These are phyloP conservation scores for Ancistrus triradiatus DNA, from an alignment of 2,113 vertebrate species.

Conservation along the genomic window DNA sequence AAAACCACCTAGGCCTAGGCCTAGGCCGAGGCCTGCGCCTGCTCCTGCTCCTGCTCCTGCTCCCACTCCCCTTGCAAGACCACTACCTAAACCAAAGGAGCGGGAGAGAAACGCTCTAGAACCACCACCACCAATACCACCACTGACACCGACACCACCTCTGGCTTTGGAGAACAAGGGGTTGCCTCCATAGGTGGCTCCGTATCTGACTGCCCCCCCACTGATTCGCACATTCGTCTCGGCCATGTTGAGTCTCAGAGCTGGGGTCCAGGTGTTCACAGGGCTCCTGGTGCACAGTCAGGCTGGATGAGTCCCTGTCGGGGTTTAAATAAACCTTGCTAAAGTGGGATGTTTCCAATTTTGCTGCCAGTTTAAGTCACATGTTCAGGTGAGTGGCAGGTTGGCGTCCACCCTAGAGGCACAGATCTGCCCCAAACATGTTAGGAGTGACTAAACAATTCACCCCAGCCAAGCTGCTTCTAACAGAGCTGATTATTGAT, in stretches of 20 bases:
- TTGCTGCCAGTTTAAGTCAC: slow-evolving; percentile 17
- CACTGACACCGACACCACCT: slow-evolving; percentile 18
- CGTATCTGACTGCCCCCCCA: slow-evolving; percentile 56
- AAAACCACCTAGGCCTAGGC: neutral
- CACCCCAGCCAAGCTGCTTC: slow-evolving; percentile 8
- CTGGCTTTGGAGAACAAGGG: slow-evolving; percentile 43
- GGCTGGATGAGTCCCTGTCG: neutral
- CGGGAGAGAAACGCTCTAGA: slow-evolving; percentile 25
- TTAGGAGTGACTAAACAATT: slow-evolving; percentile 25
- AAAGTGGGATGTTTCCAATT: slow-evolving; percentile 16
- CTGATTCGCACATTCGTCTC: slow-evolving; percentile 48
- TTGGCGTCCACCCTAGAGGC: slow-evolving; percentile 48
- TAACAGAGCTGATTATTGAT: neutral
- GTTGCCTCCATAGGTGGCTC: slow-evolving; percentile 59
- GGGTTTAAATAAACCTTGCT: slow-evolving; percentile 45
- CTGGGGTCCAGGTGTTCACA: slow-evolving; percentile 41
- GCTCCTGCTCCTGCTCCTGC: slow-evolving; percentile 22
- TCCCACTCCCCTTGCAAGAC: slow-evolving; percentile 18
- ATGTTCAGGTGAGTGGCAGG: slow-evolving; percentile 13
- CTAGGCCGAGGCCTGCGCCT: slow-evolving; percentile 25
- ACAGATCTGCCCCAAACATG: slow-evolving; percentile 32
- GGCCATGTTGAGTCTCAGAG: slow-evolving; percentile 44
- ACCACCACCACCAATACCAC: slow-evolving; percentile 27
- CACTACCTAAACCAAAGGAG: slow-evolving; percentile 31
- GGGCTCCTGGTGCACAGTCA: slow-evolving; percentile 43